phyloP scores from a whole-genome alignment of 2,888 invertebrate species.

The Tetragonula carbonaria region DNA sequence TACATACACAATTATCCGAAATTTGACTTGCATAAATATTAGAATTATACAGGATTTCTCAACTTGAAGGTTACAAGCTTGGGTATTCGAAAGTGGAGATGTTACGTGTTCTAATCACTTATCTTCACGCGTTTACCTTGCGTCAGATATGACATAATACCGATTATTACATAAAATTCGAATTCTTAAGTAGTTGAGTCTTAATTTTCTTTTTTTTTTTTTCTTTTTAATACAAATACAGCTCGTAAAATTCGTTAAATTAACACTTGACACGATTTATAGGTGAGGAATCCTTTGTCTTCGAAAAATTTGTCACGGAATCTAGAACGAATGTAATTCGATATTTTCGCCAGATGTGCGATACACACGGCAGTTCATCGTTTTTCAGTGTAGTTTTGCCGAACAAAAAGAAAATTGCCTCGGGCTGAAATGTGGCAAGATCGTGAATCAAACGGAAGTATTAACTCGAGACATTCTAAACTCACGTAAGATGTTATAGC shows the following conservation, averaged over 20 bases:
- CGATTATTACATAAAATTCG: neutral
- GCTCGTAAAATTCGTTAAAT: neutral
- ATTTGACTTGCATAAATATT: neutral
- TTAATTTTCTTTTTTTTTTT: neutral
- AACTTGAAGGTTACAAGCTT: neutral
- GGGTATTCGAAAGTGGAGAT: neutral
- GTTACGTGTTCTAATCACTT: neutral
- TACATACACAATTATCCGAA: neutral
- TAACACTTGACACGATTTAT: neutral
- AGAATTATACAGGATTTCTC: neutral
- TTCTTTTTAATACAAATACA: neutral
- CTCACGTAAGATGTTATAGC: neutral
- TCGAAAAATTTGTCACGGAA: neutral
- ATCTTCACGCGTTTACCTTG: no score
- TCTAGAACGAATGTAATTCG: neutral
- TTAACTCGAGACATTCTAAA: neutral
- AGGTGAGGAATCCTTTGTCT: neutral
- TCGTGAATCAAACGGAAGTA: neutral
- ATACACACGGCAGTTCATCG: neutral
- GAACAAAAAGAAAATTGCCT: neutral
- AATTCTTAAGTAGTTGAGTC: neutral
- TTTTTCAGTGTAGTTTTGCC: neutral
- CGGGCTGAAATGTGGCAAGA: neutral
- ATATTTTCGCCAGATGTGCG: neutral
- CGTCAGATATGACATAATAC: no score